phyloP scores from a whole-genome alignment of 2,797 vertebrate genomes.

The Thunnus albacares region DNA sequence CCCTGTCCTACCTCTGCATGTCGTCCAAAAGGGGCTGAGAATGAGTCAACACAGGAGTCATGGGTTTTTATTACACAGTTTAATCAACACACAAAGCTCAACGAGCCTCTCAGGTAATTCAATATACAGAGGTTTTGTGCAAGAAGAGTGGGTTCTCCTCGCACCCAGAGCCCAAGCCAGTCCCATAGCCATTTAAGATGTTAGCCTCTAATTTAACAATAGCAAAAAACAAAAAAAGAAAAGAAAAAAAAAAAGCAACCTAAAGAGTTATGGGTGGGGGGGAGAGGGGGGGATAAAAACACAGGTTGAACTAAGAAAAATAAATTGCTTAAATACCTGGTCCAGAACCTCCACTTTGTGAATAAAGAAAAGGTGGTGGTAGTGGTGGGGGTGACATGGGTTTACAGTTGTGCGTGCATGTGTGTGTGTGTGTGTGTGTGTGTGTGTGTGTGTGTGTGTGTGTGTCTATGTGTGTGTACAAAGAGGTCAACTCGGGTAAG shows the following conservation, averaged over 20 bases:
- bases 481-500: constrained; percentile 73
- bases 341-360: constrained; percentile 82
- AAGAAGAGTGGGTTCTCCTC: constrained; percentile 95
- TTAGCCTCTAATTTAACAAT: constrained; percentile 98
- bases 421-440: constrained; percentile 57
- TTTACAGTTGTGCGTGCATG: constrained; percentile 76
- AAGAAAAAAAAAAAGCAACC: constrained; percentile 83
- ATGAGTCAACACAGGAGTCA: constrained; percentile 76
- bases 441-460: constrained; percentile 49
- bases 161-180: constrained; percentile 97
- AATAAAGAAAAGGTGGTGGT: constrained; percentile 75
- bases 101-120: constrained; percentile 98
- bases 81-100: constrained; percentile 99
- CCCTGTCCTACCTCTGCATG: neutral
- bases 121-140: constrained; percentile 99
- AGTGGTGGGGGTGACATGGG: constrained; percentile 56
- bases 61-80: constrained; percentile 99
- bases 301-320: constrained; percentile 89
- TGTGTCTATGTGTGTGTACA: constrained; percentile 49
- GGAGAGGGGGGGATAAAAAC: constrained; percentile 77
- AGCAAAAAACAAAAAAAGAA: constrained; percentile 84
- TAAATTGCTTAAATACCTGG: constrained; percentile 89
- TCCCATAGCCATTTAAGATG: constrained; percentile 94
- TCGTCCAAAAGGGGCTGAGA: constrained; percentile 38
- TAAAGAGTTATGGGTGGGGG: constrained; percentile 86